A percentile compares a stretch with the other conserved stretches of the same genome.
Evolutionary conservation across 37 sponge, comb jelly and placozoan genomes (phyloP).

Genomic region (Ephydatia muelleri): DNA sequence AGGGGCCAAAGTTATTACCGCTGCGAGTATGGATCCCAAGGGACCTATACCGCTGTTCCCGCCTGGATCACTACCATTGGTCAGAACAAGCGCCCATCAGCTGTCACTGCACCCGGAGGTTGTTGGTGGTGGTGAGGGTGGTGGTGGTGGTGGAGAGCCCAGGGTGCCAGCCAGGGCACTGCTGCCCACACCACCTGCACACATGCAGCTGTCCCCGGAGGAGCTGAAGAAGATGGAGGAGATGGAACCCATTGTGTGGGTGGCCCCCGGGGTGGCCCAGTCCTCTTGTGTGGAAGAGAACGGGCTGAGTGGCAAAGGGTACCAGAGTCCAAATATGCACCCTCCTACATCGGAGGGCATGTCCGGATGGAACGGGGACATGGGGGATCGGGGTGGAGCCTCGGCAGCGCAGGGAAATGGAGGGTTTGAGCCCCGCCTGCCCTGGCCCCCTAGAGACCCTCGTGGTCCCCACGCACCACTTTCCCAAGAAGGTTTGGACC

Average conservation of each 20-base stretch:
- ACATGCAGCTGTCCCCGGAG: slow-evolving; percentile 11
- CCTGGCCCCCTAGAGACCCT: not conserved
- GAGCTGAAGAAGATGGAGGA: slow-evolving; percentile 20
- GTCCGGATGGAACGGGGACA: slow-evolving; percentile 24
- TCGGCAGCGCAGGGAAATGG: not conserved
- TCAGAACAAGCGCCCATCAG: not conserved
- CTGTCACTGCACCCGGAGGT: not conserved
- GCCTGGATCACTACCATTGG: not conserved
- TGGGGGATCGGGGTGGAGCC: not conserved
- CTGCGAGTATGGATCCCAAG: not conserved
- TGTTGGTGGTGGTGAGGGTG: not conserved
- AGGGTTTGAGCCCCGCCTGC: not conserved
- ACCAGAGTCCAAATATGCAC: not conserved
- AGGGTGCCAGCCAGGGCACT: slow-evolving; percentile 11
- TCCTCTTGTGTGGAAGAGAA: not conserved
- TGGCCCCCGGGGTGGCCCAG: slow-evolving; percentile 5
- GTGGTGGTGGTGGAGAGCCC: not conserved
- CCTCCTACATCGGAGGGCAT: not conserved
- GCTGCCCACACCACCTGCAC: slow-evolving; percentile 48
- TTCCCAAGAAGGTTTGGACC: not conserved
- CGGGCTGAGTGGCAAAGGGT: not conserved
- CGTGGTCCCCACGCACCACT: not conserved
- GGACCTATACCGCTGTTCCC: not conserved
- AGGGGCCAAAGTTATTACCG: not conserved
- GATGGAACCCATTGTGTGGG: slow-evolving; percentile 42